Conservation (phyloP, 2,797 vertebrate species). For the Lateolabrax maculatus region DNA sequence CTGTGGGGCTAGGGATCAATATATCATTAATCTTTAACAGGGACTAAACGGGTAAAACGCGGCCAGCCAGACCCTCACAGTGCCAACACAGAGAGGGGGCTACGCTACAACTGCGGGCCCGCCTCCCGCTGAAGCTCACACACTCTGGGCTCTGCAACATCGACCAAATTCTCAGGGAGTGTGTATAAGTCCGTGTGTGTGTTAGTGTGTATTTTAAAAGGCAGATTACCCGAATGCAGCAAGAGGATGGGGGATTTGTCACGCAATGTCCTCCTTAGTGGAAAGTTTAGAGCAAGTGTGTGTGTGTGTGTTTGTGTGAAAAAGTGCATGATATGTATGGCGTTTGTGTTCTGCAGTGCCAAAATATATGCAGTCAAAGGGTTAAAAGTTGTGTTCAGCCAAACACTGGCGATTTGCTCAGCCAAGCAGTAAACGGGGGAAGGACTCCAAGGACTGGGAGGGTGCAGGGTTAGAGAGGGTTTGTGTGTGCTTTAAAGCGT, state of each 20-base stretch:
- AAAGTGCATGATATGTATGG: conserved; percentile 62
- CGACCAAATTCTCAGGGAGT: conserved; percentile 71
- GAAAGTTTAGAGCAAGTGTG: conserved; percentile 69
- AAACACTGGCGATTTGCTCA: conserved; percentile 86
- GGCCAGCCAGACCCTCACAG: conserved; percentile 84
- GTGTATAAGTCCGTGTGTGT: conserved; percentile 39
- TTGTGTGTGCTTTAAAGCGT: conserved; percentile 86
- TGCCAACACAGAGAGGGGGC: conserved; percentile 68
- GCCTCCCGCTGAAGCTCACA: conserved; percentile 64
- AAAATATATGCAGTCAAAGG: conserved; percentile 81
- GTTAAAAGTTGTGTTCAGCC: conserved; percentile 86
- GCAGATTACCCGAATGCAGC: conserved; percentile 81
- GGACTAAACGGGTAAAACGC: conserved; percentile 86
- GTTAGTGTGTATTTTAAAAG: conserved; percentile 76
- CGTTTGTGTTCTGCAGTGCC: conserved; percentile 65
- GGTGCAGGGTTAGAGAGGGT: conserved; percentile 85
- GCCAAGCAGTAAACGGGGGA: conserved; percentile 86
- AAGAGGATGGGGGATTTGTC: conserved; percentile 81
- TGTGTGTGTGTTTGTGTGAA: conserved; percentile 18
- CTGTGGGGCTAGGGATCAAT: conserved; percentile 81
- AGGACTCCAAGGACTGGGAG: conserved; percentile 85
- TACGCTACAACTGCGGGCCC: conserved; percentile 78
- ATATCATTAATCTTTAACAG: conserved; percentile 87
- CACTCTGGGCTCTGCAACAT: conserved; percentile 68
- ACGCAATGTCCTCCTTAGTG: conserved; percentile 81